These are phyloP conservation scores for Whitmania pigra DNA, from an alignment of 1,140 invertebrate species.

Conservation along the genomic window DNA sequence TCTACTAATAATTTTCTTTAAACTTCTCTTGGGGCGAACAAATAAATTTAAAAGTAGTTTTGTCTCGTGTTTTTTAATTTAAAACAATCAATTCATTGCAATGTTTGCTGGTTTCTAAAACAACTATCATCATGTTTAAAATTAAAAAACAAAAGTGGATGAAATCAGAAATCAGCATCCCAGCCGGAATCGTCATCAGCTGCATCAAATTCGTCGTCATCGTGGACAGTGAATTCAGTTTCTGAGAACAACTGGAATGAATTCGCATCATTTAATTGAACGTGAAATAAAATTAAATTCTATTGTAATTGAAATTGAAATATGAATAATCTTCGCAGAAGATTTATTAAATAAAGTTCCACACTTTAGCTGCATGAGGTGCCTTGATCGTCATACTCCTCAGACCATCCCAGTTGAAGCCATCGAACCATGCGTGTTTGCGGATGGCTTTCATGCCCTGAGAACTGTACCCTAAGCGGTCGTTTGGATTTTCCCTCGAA, in stretches of 20 bases:
- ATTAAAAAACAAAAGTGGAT: not conserved
- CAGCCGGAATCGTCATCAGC: conserved; percentile 42
- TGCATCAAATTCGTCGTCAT: conserved; percentile 18
- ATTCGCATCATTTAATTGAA: too few relatives aligned
- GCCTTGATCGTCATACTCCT: conserved; percentile 7
- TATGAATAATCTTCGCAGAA: too few relatives aligned
- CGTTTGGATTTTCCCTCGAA: conserved; percentile 75
- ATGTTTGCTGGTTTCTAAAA: not conserved
- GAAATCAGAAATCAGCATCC: conserved; percentile 39
- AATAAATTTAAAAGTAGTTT: too few relatives aligned
- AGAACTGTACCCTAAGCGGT: conserved; percentile 83
- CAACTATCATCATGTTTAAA: not conserved
- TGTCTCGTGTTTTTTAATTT: too few relatives aligned
- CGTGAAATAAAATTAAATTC: too few relatives aligned
- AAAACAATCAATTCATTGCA: not conserved
- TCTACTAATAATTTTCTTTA: too few relatives aligned
- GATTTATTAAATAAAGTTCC: not conserved
- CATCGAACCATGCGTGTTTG: conserved; percentile 94
- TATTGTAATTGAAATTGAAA: too few relatives aligned
- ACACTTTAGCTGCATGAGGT: conserved; percentile 1
- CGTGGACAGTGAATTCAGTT: too few relatives aligned
- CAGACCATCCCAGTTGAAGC: conserved; percentile 85
- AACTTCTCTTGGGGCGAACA: too few relatives aligned
- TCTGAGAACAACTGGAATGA: too few relatives aligned
- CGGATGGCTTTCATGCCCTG: conserved; percentile 94